phyloP scores from a whole-genome alignment of 2,888 invertebrate species.

The Lepeophtheirus nordmannii region DNA sequence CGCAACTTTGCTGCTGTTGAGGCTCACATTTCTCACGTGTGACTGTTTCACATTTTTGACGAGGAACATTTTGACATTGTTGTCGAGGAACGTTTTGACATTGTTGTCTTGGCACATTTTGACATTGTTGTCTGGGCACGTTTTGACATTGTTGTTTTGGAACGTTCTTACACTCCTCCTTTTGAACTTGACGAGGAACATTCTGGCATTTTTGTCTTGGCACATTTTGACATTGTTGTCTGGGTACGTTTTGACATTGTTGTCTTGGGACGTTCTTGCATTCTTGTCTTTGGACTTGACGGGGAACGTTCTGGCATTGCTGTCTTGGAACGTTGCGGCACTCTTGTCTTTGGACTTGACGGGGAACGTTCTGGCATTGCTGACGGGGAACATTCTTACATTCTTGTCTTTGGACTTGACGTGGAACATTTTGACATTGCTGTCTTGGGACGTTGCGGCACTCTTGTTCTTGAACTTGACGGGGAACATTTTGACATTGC shows the following conservation, averaged over 20 bases:
- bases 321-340: constrained; percentile 18
- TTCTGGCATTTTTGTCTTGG: constrained; percentile 16
- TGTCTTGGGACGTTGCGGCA: constrained; percentile 16
- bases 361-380: constrained; percentile 20
- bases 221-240: constrained; percentile 7
- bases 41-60: neutral
- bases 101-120: constrained; percentile 6
- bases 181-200: constrained; percentile 14
- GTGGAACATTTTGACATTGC: constrained; percentile 11
- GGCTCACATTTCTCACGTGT: neutral
- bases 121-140: constrained; percentile 13
- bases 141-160: constrained; percentile 15
- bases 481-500: constrained; percentile 13
- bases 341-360: constrained; percentile 8
- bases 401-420: constrained; percentile 9
- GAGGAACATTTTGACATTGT: constrained; percentile 3
- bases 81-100: constrained; percentile 15
- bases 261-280: constrained; percentile 19
- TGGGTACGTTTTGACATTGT: constrained; percentile 12
- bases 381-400: constrained; percentile 20
- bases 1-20: neutral
- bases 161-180: constrained; percentile 14
- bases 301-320: constrained; percentile 19
- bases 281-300: constrained; percentile 16
- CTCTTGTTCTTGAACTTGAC: constrained; percentile 5